Percentiles rank a stretch among this genome's conserved stretches.
Conservation (phyloP, 2,113 vertebrate species). For the Rafetus swinhoei region DNA sequence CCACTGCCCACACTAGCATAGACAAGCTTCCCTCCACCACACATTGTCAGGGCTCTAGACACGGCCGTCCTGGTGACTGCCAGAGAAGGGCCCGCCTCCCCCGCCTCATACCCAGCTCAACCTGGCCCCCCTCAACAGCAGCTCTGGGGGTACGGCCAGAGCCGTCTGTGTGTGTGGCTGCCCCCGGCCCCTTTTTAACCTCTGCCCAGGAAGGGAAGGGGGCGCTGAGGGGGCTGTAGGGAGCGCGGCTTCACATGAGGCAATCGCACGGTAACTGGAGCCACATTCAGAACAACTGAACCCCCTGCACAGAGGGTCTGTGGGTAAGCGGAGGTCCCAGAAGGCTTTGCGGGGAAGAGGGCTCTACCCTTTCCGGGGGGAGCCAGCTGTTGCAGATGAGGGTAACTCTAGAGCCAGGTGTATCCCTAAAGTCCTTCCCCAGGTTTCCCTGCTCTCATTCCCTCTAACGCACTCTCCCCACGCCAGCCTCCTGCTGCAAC, state of each 20-base stretch:
- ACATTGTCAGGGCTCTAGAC: too few species aligned
- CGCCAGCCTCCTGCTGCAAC: not conserved
- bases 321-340: not conserved
- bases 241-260: not conserved
- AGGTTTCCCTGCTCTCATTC: not conserved
- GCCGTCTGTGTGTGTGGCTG: not conserved
- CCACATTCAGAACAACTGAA: not conserved
- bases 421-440: not conserved
- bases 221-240: not conserved
- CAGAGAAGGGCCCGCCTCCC: not conserved
- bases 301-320: not conserved
- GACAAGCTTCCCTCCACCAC: too few species aligned
- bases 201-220: too few species aligned
- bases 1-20: too few species aligned
- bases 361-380: not conserved
- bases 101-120: not conserved
- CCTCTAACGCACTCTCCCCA: not conserved
- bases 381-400: not conserved
- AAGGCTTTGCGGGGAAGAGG: not conserved
- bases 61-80: not conserved
- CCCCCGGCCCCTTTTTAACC: too few species aligned
- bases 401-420: not conserved
- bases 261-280: not conserved
- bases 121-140: not conserved
- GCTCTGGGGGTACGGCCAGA: not conserved